Evolutionary conservation across 2,797 vertebrate species (phyloP).

Genomic region (Sebastes vulpes): DNA sequence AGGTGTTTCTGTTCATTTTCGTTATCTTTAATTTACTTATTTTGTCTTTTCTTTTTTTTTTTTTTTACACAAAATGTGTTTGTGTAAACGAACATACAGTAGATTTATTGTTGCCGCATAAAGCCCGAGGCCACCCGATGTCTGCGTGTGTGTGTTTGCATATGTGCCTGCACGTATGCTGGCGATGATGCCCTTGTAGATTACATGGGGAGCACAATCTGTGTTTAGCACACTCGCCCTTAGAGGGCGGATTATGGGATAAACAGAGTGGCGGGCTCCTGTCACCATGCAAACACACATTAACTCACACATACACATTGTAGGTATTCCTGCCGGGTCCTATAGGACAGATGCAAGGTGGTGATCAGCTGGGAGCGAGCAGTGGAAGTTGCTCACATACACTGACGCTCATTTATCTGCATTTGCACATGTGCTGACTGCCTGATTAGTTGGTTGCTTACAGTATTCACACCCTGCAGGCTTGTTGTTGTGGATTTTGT

Average conservation of each 20-base stretch:
- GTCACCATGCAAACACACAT: slow-evolving; percentile 28
- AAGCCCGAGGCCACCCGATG: slow-evolving; percentile 19
- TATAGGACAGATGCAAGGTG: slow-evolving; percentile 56
- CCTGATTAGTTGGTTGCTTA: slow-evolving; percentile 68
- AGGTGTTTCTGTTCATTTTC: neutral
- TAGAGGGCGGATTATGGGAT: slow-evolving; percentile 81
- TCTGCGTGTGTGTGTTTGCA: slow-evolving; percentile 8
- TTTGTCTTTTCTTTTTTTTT: neutral
- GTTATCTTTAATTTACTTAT: neutral
- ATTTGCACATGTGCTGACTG: slow-evolving; percentile 73
- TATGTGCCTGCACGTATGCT: slow-evolving; percentile 41
- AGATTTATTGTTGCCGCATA: slow-evolving; percentile 7
- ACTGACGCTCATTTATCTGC: slow-evolving; percentile 69
- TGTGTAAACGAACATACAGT: slow-evolving; percentile 4
- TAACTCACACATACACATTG: neutral
- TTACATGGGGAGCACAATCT: slow-evolving; percentile 81
- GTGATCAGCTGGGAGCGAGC: slow-evolving; percentile 50
- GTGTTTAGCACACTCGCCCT: slow-evolving; percentile 78
- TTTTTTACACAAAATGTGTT: neutral
- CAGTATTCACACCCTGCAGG: slow-evolving; percentile 48
- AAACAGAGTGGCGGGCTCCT: slow-evolving; percentile 69
- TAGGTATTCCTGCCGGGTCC: slow-evolving; percentile 41
- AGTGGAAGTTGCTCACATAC: slow-evolving; percentile 25
- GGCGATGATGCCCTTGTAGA: slow-evolving; percentile 82
- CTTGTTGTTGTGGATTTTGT: neutral